Conservation (phyloP, 2,113 vertebrate genomes). For the Oreotrochilus melanogaster region DNA sequence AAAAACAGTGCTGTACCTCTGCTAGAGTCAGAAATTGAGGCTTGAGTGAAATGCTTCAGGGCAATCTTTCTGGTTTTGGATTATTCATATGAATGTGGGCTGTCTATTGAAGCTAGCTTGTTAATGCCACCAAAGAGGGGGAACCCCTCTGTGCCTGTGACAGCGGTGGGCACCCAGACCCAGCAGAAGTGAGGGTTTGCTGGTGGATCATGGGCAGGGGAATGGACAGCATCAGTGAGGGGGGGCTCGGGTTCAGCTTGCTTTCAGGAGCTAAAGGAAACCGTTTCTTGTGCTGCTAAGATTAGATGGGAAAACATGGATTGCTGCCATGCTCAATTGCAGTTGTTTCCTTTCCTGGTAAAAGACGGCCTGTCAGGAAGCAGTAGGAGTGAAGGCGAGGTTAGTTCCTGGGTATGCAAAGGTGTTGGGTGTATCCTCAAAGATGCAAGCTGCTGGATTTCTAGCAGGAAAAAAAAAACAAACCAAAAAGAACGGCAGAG, state of each 20-base stretch:
- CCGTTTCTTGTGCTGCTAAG: neutral
- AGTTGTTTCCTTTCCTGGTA: constrained; percentile 28
- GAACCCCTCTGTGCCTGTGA: neutral
- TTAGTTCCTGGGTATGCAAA: neutral
- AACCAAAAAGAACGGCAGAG: neutral
- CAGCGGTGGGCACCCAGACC: fast-evolving
- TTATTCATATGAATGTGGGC: neutral
- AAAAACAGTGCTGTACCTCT: neutral
- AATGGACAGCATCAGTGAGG: fast-evolving
- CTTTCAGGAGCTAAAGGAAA: neutral
- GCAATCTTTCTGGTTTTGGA: neutral
- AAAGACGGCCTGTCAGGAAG: neutral
- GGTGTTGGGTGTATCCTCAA: neutral
- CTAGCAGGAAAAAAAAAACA: neutral
- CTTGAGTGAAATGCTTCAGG: neutral
- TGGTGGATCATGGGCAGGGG: fast-evolving
- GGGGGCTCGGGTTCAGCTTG: neutral
- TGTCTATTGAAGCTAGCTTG: neutral
- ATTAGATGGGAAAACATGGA: constrained; percentile 2
- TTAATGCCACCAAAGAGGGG: neutral
- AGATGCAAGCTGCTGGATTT: neutral
- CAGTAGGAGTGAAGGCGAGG: neutral
- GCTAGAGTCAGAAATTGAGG: neutral
- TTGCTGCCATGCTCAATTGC: neutral
- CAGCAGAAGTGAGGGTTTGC: neutral